Base-by-base conservation (phyloP, 1,140 invertebrate genomes). In the Lethrus apterus region DNA sequence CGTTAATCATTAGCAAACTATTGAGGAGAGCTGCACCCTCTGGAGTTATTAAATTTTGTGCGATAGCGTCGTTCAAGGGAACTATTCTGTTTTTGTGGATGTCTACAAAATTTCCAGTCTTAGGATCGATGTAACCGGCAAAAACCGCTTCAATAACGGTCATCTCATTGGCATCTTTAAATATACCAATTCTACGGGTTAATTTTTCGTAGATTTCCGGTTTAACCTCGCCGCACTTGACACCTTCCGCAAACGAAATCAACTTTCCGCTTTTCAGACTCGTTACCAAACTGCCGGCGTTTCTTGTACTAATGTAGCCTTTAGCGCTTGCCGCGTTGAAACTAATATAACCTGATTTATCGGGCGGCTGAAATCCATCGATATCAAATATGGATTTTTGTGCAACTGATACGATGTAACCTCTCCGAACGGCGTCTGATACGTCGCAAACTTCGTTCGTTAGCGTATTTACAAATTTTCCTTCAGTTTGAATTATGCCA, bases 311-410 rank as follows among this genome's bases (percentile, higher is more conserved):
- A 41, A 94, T 75, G 38, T 90, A 68, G 52, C 86, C 87, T 57
- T 82, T 84, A 35, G 80, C 75, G 35, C 93, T 64, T 33, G 93
- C 93, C 47, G 81, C 77, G 66, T 93, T 89, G 51, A 97, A 83
- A 59, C 84, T 91, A 30, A 98, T 74, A 60, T 83, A 85, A 63
- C 90, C 85, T 15, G 79, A 81, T 33, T 81, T 85, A 50, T 80
- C 74, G 0, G 86, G 81, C 66, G 95, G 88, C 60, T 83, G 85
- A 61, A 96, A 90, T 45, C 86, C 90, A 54, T 91, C 88, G 45
- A 94, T 89, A 63, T 95, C 85, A 63, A 95, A 95, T 46, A 93
- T 83, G 3, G 87, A 89, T 66, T 87, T 86, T 62, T 88, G 84
- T 8, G 82, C 78, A 2, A 94, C 83, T 3, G 91, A 87, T 4